Percentiles rank a stretch among this genome's conserved stretches.
Conservation (phyloP, 2,888 invertebrate species). For the Heliconius erato region DNA sequence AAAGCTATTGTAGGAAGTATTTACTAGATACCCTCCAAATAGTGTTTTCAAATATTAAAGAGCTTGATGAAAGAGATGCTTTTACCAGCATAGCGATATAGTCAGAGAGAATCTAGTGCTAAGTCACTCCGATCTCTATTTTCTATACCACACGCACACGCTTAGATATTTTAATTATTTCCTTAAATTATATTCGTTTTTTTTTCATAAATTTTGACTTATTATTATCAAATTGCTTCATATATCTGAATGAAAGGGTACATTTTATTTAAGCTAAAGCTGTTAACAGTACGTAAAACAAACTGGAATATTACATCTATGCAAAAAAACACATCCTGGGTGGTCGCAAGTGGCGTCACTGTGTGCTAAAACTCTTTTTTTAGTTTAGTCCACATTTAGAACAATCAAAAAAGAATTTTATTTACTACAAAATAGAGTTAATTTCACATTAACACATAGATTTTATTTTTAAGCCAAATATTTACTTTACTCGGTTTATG, state of each 20-base stretch:
- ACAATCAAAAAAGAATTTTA: conserved; percentile 30
- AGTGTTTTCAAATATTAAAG: too few species aligned
- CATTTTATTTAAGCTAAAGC: conserved; percentile 65
- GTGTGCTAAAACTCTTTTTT: conserved; percentile 73
- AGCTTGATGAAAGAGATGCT: too few species aligned
- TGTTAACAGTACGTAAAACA: conserved; percentile 64
- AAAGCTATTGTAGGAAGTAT: too few species aligned
- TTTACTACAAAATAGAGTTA: neutral
- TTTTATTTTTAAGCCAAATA: conserved; percentile 71
- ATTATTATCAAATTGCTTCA: too few species aligned
- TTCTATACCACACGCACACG: too few species aligned
- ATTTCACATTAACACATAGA: neutral
- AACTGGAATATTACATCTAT: conserved; percentile 68
- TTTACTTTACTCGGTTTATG: conserved; percentile 80
- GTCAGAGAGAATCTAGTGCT: too few species aligned
- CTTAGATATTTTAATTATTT: too few species aligned
- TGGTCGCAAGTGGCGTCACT: conserved; percentile 82
- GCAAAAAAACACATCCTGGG: conserved; percentile 77
- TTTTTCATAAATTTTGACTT: too few species aligned
- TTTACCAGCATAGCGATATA: too few species aligned
- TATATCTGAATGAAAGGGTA: neutral
- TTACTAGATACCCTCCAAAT: too few species aligned
- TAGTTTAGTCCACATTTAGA: conserved; percentile 59
- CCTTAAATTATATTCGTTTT: too few species aligned
- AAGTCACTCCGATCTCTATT: too few species aligned